Conservation (phyloP, 2,113 vertebrate genomes). For the Oncorhynchus masou region DNA sequence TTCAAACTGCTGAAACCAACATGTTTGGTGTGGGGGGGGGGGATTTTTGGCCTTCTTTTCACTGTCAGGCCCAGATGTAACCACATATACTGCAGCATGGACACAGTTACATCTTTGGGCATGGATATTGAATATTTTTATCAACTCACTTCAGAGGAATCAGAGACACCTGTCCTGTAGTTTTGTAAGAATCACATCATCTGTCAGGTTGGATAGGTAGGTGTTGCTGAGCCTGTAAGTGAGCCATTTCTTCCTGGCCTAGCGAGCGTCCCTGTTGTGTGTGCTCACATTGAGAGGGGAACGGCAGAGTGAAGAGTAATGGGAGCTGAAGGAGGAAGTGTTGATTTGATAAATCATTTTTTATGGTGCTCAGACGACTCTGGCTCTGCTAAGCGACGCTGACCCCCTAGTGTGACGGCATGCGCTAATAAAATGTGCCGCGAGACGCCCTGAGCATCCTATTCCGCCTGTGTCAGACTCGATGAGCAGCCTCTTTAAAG, state of each 20-base stretch:
- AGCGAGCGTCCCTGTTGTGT: constrained; percentile 27
- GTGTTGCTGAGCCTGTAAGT: not conserved
- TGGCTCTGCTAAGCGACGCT: constrained; percentile 38
- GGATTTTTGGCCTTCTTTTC: not conserved
- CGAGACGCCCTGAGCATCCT: constrained; percentile 52
- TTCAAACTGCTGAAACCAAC: constrained; percentile 2
- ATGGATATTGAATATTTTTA: not conserved
- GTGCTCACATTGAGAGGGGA: constrained; percentile 15
- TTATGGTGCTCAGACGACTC: constrained; percentile 46
- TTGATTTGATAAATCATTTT: constrained; percentile 59
- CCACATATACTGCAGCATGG: not conserved
- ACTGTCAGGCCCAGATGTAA: not conserved
- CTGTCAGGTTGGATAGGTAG: constrained; percentile 11
- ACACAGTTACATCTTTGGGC: no score
- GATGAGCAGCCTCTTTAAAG: constrained; percentile 9
- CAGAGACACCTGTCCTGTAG: not conserved
- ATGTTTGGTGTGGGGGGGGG: not conserved
- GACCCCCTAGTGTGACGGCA: constrained; percentile 52
- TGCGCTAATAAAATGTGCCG: constrained; percentile 66
- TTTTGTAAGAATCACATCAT: not conserved
- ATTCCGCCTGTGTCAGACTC: constrained; percentile 52
- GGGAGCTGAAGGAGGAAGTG: constrained; percentile 32
- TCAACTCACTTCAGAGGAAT: not conserved
- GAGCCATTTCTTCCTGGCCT: constrained; percentile 15
- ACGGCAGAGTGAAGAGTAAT: constrained; percentile 32